Conservation (phyloP, 2,797 vertebrate genomes). For the Takifugu rubripes region DNA sequence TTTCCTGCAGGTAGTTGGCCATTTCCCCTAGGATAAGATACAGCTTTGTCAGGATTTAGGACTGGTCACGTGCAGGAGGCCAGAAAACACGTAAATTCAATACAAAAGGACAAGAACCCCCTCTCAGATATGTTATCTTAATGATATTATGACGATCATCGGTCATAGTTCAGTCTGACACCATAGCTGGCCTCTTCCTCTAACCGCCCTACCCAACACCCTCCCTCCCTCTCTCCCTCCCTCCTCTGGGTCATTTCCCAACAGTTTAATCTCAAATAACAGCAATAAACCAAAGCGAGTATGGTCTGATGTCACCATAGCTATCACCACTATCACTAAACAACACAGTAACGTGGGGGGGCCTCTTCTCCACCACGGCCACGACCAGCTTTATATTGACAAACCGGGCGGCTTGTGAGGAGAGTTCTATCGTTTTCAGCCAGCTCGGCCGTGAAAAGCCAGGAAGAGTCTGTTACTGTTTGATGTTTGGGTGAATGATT, state of each 20-base stretch:
- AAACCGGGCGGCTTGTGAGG: neutral
- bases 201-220: neutral
- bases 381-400: neutral
- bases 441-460: conserved; percentile 6
- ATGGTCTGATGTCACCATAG: neutral
- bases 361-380: neutral
- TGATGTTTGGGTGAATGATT: conserved; percentile 61
- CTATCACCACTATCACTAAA: neutral
- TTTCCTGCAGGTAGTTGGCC: too few species aligned
- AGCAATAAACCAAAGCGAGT: conserved; percentile 41
- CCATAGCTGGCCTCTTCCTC: conserved; percentile 1
- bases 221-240: neutral
- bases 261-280: conserved; percentile 47
- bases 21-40: too few species aligned
- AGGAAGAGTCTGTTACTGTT: conserved; percentile 46
- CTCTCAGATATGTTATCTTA: conserved; percentile 12
- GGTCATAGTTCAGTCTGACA: conserved; percentile 12
- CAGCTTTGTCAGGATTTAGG: too few species aligned
- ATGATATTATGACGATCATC: conserved; percentile 22
- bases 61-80: too few species aligned
- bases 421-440: neutral
- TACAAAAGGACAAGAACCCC: conserved; percentile 1
- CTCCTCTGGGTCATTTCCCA: conserved; percentile 35
- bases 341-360: too few species aligned
- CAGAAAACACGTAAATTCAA: neutral